A percentile compares a stretch with the other conserved stretches of the same genome.
phyloP scores from a whole-genome alignment of 2,888 invertebrate species.

The Diadegma fenestrale region DNA sequence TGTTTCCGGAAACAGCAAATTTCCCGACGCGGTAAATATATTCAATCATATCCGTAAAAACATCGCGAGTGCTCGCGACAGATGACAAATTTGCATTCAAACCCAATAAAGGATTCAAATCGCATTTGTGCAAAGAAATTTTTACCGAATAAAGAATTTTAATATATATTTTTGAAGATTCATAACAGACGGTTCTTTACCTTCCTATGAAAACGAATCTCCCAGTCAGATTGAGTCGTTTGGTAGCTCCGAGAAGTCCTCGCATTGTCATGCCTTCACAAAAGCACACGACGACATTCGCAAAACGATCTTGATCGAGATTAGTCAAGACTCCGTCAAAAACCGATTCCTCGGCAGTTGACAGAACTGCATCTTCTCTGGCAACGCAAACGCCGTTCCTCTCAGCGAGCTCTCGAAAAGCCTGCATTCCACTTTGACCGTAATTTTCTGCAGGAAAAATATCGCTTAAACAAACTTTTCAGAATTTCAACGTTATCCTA shows the following conservation, averaged over 20 bases:
- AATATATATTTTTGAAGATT: too few species aligned
- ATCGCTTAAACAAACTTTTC: constrained; percentile 36
- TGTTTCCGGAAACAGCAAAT: constrained; percentile 29
- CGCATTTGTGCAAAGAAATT: neutral
- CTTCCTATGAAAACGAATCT: constrained; percentile 89
- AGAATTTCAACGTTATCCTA: constrained; percentile 3
- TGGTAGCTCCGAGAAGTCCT: constrained; percentile 88
- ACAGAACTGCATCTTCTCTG: constrained; percentile 88
- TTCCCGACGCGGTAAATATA: neutral
- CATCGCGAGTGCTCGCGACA: neutral
- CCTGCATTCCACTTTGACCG: constrained; percentile 91
- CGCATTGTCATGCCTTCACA: constrained; percentile 91
- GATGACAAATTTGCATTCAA: neutral
- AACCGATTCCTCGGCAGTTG: constrained; percentile 87
- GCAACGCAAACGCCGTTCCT: constrained; percentile 90
- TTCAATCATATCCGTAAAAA: neutral
- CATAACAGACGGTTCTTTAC: constrained; percentile 82
- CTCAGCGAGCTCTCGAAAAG: constrained; percentile 90
- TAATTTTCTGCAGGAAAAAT: constrained; percentile 88
- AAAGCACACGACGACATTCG: constrained; percentile 91
- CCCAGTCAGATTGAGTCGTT: constrained; percentile 86
- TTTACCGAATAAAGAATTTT: neutral
- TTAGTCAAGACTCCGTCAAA: constrained; percentile 87
- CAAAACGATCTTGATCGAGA: constrained; percentile 86
- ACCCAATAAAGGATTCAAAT: neutral